phyloP scores from a whole-genome alignment of 1,140 invertebrate genomes.

The Teleopsis dalmanni region DNA sequence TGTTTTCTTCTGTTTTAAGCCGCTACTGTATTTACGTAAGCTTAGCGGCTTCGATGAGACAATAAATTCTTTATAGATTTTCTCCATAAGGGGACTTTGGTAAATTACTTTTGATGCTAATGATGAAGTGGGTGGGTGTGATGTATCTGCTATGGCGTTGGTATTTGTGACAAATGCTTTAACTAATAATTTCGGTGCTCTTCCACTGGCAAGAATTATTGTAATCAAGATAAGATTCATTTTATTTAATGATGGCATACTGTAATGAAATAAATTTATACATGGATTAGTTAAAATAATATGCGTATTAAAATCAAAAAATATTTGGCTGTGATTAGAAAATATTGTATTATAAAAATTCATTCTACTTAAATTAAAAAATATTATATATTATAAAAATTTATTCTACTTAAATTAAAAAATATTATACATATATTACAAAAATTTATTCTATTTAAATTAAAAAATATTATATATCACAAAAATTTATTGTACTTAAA shows the following conservation, averaged over 20 bases:
- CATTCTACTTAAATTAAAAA: too few species aligned
- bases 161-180: background rate
- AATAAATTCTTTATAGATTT: constrained; percentile 35
- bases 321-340: too few species aligned
- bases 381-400: too few species aligned
- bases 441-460: too few species aligned
- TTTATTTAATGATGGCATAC: background rate
- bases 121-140: background rate
- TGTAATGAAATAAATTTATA: background rate
- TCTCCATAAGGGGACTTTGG: constrained; percentile 32
- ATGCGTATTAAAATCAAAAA: constrained; percentile 1
- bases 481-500: too few species aligned
- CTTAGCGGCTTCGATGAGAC: constrained; percentile 34
- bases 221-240: constrained; percentile 1
- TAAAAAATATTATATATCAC: too few species aligned
- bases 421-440: too few species aligned
- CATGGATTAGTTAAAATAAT: too few species aligned
- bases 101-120: constrained; percentile 24
- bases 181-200: background rate
- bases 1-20: constrained; percentile 36
- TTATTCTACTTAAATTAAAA: too few species aligned
- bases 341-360: too few species aligned
- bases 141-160: background rate
- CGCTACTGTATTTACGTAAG: constrained; percentile 28
- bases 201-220: background rate